Base-by-base conservation (phyloP, 1,140 invertebrate genomes). In the Aphelenchoides fujianensis region DNA sequence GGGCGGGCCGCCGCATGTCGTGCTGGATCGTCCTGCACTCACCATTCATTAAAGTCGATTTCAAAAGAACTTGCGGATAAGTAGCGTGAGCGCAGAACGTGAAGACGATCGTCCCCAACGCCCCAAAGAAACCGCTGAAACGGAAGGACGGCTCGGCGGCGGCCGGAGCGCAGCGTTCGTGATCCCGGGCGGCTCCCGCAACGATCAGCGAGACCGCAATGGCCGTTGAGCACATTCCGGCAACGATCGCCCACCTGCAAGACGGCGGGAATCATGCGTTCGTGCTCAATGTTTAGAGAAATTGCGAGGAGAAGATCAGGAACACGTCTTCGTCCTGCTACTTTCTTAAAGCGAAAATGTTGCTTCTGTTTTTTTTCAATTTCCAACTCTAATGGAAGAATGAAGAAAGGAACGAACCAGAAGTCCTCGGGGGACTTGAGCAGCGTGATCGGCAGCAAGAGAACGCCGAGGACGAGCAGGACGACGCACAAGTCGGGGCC, bases 351-450 rank as follows among this genome's bases (percentile, higher is more conserved):
- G 12, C 12, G 12, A 48, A 48, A 48, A 12, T 12, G 23, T 48
- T 48, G 12, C 23, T 48, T 48, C 12, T 23, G 12, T 48, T 48
- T 48, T 48, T 12, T 48, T 12, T 48, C 23, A 48, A 48, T 23
- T 12, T 48, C 23, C 23, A 48, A n/a, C n/a, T n/a, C n/a, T n/a
- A n/a, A n/a, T n/a, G n/a, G n/a, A n/a, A n/a, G n/a, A n/a, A n/a
- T n/a, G n/a, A n/a, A n/a, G n/a, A n/a, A n/a, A n/a, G n/a, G 23
- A 23, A 72, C 82, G 76, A 85, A 90, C 90, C 89, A 88, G 82
- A 91, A 90, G 75, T 91, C 89, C 80, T 89, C 89, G 1, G 91
- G 91, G 3, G 89, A 89, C 41, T 90, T 90, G 1, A 91, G 86
- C 86, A 90, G 90, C 74, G 89, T 88, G 0, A 89, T 78, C 0